phyloP scores from a whole-genome alignment of 2,797 vertebrate species.

The Coregonus ussuriensis region DNA sequence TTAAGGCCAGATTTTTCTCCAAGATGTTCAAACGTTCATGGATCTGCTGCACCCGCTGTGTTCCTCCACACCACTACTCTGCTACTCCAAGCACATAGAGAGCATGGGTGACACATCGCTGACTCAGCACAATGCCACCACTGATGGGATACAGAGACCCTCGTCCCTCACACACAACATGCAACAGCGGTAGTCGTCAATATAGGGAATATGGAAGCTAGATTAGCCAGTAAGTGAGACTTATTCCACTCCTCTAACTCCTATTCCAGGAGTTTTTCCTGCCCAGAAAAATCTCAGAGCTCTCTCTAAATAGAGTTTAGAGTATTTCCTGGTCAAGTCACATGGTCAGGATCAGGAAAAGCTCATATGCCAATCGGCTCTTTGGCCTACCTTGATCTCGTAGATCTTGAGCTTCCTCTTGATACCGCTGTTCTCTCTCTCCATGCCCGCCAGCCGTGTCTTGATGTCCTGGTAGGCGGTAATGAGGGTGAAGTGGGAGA shows the following conservation, averaged over 20 bases:
- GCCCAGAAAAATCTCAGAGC: not conserved
- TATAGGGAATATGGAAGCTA: no score
- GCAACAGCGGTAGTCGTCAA: no score
- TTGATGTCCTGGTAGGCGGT: conserved; percentile 98
- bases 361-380: not conserved
- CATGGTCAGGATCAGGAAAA: not conserved
- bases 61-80: not conserved
- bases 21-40: no score
- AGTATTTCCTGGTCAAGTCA: not conserved
- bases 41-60: no score
- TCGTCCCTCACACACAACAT: no score
- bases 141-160: not conserved
- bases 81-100: not conserved
- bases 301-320: not conserved
- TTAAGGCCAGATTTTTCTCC: no score
- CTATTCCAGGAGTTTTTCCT: not conserved
- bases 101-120: not conserved
- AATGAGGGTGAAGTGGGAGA: conserved; percentile 94
- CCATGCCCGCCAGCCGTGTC: conserved; percentile 87
- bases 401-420: conserved; percentile 94
- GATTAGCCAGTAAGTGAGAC: no score
- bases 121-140: conserved; percentile 1
- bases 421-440: conserved; percentile 91
- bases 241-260: no score
- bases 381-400: conserved; percentile 87